Percentiles rank a stretch among this genome's conserved stretches.
phyloP scores from a whole-genome alignment of 2,113 vertebrate genomes.

The Callipepla californica region DNA sequence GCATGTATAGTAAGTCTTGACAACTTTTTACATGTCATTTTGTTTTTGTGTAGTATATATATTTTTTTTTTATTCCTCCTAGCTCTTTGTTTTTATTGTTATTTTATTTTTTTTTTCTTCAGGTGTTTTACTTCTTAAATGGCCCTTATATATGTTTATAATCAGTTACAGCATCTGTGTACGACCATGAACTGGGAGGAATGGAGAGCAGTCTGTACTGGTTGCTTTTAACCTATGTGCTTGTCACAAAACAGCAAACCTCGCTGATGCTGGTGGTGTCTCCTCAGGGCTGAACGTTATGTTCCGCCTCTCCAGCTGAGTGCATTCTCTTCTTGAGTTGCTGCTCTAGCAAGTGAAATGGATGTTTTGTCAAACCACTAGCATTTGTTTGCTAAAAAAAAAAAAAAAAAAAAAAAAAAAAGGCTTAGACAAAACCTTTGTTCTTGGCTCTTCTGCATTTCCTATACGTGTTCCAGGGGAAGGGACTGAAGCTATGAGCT shows the following conservation, averaged over 20 bases:
- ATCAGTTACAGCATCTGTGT: not conserved
- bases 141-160: not conserved
- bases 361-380: not conserved
- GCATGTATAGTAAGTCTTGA: not conserved
- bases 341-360: not conserved
- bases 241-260: rapidly evolving
- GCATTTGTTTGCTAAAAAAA: not conserved
- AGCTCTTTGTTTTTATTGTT: not conserved
- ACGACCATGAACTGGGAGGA: not conserved
- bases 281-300: not conserved
- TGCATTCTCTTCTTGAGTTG: not conserved
- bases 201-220: rapidly evolving
- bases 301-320: not conserved
- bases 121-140: not conserved
- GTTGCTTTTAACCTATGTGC: not conserved
- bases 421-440: not conserved
- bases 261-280: not conserved
- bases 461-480: not conserved
- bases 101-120: not conserved
- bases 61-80: not conserved
- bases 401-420: too few species aligned
- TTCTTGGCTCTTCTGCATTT: not conserved
- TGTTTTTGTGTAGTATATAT: not conserved
- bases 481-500: not conserved
- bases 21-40: slow-evolving; percentile 6